Percentiles rank a stretch among this genome's conserved stretches.
phyloP scores from a whole-genome alignment of 2,113 vertebrate genomes.

The Oreochromis niloticus region DNA sequence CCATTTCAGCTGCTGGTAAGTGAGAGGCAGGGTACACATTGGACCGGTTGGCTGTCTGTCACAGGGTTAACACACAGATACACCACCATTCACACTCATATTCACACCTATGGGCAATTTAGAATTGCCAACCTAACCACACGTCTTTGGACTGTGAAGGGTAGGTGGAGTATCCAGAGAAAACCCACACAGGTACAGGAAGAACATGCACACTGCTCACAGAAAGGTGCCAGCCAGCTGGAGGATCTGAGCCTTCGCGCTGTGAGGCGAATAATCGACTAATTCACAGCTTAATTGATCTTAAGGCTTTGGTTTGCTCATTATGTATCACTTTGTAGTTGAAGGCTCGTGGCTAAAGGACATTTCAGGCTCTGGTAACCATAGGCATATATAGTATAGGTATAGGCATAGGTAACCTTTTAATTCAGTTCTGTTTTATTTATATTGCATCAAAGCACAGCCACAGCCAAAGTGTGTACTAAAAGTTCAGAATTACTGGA shows the following conservation, averaged over 20 bases:
- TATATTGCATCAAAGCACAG: accelerated
- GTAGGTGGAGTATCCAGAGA: background rate
- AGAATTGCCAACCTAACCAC: background rate
- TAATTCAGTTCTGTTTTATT: background rate
- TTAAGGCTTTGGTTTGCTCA: background rate
- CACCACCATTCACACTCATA: background rate
- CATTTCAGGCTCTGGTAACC: background rate
- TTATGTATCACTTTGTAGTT: background rate
- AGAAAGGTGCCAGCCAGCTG: background rate
- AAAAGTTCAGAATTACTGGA: background rate
- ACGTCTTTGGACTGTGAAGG: background rate
- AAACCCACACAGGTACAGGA: background rate
- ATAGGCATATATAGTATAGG: background rate
- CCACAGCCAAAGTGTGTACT: background rate
- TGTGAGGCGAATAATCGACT: background rate
- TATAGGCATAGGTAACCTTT: accelerated
- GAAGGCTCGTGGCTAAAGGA: background rate
- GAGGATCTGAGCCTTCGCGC: background rate
- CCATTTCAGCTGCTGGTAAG: background rate
- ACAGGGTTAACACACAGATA: background rate
- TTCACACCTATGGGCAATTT: background rate
- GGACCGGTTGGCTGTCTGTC: background rate
- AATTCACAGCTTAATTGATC: background rate
- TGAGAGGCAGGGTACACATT: background rate
- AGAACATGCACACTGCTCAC: background rate